Evolutionary conservation across 2,113 vertebrate species (phyloP).

Genomic region (Sterna hirundo): DNA sequence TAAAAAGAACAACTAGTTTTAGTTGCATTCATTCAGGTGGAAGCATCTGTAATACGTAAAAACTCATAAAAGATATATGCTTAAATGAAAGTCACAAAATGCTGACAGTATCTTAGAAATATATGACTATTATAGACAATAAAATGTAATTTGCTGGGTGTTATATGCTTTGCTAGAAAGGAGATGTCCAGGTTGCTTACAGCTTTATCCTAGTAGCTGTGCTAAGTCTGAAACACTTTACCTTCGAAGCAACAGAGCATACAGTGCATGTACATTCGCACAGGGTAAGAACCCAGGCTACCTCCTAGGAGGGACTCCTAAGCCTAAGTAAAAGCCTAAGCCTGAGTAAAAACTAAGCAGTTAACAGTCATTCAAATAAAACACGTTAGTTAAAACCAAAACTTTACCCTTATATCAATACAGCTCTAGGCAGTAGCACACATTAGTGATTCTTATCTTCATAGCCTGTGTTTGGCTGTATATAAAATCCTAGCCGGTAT

Average conservation of each 20-base stretch:
- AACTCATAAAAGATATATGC: not conserved
- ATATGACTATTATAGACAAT: not conserved
- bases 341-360: not conserved
- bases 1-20: not conserved
- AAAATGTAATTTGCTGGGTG: not conserved
- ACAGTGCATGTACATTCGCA: fast-evolving
- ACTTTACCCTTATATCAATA: not conserved
- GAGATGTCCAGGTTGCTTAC: no score
- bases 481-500: not conserved
- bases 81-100: not conserved
- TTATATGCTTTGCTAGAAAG: not conserved
- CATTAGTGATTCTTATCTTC: not conserved
- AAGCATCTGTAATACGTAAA: not conserved
- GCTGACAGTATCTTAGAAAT: not conserved
- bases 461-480: not conserved
- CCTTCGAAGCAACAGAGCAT: not conserved
- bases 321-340: not conserved
- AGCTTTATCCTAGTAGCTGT: not conserved
- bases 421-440: not conserved
- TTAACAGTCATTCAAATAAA: not conserved
- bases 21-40: not conserved
- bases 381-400: not conserved
- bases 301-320: not conserved
- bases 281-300: not conserved
- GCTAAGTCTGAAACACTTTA: not conserved